Evolutionary conservation across 2,797 vertebrate genomes (phyloP).

Genomic region (Etheostoma nigrum): DNA sequence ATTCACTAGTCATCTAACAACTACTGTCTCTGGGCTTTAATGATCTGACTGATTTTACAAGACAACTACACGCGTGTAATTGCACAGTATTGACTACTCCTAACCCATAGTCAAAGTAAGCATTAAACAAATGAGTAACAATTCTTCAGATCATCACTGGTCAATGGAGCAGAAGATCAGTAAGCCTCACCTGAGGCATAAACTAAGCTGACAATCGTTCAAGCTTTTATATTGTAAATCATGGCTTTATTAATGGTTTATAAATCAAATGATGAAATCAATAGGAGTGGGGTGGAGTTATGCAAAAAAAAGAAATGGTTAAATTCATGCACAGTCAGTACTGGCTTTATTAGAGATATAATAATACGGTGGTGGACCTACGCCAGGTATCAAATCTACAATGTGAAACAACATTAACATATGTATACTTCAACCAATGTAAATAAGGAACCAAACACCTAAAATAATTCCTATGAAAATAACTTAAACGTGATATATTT

Average conservation of each 20-base stretch:
- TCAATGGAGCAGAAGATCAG: slow-evolving; percentile 39
- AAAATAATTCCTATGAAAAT: neutral
- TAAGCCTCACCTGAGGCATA: slow-evolving; percentile 23
- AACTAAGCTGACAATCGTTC: neutral
- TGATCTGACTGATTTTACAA: slow-evolving; percentile 78
- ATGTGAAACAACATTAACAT: neutral
- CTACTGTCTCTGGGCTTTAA: slow-evolving; percentile 70
- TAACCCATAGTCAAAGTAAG: slow-evolving; percentile 48
- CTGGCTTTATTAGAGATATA: neutral
- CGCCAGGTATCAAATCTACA: neutral
- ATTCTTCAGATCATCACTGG: slow-evolving; percentile 11
- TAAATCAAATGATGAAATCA: slow-evolving; percentile 1
- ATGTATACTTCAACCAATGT: neutral
- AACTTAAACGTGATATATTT: neutral
- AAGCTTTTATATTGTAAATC: neutral
- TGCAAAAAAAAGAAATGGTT: neutral
- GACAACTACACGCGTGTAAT: slow-evolving; percentile 62
- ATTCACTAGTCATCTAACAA: slow-evolving; percentile 61
- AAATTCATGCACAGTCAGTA: neutral
- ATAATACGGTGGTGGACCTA: no score
- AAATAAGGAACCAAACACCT: neutral
- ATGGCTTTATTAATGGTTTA: neutral
- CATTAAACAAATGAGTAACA: slow-evolving; percentile 40
- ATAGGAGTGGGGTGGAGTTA: no score
- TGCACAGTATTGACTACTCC: slow-evolving; percentile 62